Evolutionary conservation across 2,113 vertebrate species (phyloP).

Genomic region (Cebidichthys violaceus): DNA sequence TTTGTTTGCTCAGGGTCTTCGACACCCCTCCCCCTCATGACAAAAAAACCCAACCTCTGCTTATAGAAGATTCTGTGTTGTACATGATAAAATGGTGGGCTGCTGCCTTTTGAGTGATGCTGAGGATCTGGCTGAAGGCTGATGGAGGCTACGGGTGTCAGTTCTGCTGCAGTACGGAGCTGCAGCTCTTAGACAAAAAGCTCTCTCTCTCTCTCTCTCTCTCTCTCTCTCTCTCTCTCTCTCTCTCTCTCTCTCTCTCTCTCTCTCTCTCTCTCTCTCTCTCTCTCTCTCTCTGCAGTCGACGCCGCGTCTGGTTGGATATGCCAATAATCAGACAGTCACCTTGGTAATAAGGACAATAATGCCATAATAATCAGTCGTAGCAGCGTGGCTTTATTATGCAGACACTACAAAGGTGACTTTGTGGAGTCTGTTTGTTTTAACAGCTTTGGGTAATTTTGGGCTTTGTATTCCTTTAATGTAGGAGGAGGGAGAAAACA

Average conservation of each 20-base stretch:
- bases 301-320: conserved; percentile 18
- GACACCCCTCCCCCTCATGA: neutral
- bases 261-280: neutral
- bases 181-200: conserved; percentile 51
- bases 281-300: conserved; percentile 15
- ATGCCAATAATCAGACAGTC: conserved; percentile 62
- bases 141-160: conserved; percentile 46
- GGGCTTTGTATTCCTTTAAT: conserved; percentile 57
- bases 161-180: conserved; percentile 49
- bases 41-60: neutral
- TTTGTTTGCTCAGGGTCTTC: conserved; percentile 58
- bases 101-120: conserved; percentile 28
- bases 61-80: neutral
- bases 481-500: conserved; percentile 17
- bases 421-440: conserved; percentile 42
- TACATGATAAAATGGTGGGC: conserved; percentile 22
- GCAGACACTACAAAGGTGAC: conserved; percentile 45
- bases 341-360: conserved; percentile 61
- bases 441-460: conserved; percentile 38
- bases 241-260: neutral
- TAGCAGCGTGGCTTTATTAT: conserved; percentile 34
- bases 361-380: conserved; percentile 43
- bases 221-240: neutral
- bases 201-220: neutral
- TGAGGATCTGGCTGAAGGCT: conserved; percentile 42